Evolutionary conservation across 2,113 vertebrate genomes (phyloP).

Genomic region (Petroica traversi): DNA sequence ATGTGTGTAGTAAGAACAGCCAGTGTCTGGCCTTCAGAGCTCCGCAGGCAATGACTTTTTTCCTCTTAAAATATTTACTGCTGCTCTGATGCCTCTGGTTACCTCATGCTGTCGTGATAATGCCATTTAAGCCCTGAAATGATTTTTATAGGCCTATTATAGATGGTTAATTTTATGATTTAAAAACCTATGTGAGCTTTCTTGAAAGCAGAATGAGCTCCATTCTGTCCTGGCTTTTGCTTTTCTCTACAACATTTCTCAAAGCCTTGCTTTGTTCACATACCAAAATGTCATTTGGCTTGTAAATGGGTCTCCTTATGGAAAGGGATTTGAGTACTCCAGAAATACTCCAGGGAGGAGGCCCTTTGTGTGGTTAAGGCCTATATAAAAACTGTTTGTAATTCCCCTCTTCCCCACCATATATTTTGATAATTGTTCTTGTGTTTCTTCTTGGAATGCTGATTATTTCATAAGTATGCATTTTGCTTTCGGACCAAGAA

Average conservation of each 20-base stretch:
- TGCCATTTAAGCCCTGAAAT: neutral
- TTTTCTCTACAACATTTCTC: neutral
- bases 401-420: neutral
- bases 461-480: neutral
- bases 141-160: neutral
- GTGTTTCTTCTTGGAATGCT: neutral
- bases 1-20: constrained; percentile 14
- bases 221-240: neutral
- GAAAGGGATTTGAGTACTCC: neutral
- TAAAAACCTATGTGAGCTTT: neutral
- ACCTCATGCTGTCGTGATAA: neutral
- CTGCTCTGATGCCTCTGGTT: neutral
- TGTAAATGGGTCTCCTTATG: constrained; percentile 10
- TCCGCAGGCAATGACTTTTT: neutral
- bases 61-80: neutral
- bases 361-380: neutral
- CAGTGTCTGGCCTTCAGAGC: constrained; percentile 17
- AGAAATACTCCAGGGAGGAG: neutral
- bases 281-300: neutral
- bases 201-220: neutral
- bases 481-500: neutral
- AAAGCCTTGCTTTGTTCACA: neutral
- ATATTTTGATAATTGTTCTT: neutral
- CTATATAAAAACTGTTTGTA: neutral
- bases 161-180: neutral